phyloP scores from a whole-genome alignment of 2,888 invertebrate species.

The Gnatocerus cornutus region DNA sequence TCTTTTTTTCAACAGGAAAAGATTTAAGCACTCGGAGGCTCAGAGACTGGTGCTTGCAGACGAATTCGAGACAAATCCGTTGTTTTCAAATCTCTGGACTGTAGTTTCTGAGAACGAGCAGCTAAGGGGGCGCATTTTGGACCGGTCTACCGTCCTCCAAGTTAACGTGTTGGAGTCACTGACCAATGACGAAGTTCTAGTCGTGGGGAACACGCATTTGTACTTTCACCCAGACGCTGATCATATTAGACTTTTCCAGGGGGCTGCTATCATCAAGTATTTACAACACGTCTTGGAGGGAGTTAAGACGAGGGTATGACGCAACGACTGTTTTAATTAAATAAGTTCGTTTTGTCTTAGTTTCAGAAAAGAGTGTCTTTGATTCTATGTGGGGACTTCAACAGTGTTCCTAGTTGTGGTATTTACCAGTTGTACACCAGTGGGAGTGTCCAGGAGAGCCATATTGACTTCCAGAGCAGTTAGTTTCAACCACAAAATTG shows the following conservation, averaged over 20 bases:
- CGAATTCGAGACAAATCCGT: slow-evolving; percentile 72
- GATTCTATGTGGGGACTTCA: slow-evolving; percentile 94
- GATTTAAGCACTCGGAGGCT: slow-evolving; percentile 77
- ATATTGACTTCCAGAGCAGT: slow-evolving; percentile 87
- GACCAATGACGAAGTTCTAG: slow-evolving; percentile 73
- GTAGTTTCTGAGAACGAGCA: slow-evolving; percentile 75
- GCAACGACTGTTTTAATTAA: too few species aligned
- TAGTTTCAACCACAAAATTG: too few species aligned
- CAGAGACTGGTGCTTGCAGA: slow-evolving; percentile 76
- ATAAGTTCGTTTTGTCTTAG: slow-evolving; percentile 60
- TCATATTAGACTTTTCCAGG: slow-evolving; percentile 91
- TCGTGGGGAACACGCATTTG: slow-evolving; percentile 90
- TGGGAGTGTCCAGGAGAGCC: slow-evolving; percentile 77
- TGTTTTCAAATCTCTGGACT: slow-evolving; percentile 76
- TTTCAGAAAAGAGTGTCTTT: slow-evolving; percentile 75
- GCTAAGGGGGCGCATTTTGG: slow-evolving; percentile 75
- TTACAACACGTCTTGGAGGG: slow-evolving; percentile 75
- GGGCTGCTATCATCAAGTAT: slow-evolving; percentile 82
- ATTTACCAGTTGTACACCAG: slow-evolving; percentile 87
- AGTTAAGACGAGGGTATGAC: slow-evolving; percentile 68
- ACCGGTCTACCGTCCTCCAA: slow-evolving; percentile 81
- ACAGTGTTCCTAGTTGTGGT: slow-evolving; percentile 89
- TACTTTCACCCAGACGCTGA: slow-evolving; percentile 95
- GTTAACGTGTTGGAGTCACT: slow-evolving; percentile 75
- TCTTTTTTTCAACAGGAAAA: slow-evolving; percentile 81